Evolutionary conservation across 64 coral and sea anemone genomes (phyloP).

Genomic region (Anthopleura sola): DNA sequence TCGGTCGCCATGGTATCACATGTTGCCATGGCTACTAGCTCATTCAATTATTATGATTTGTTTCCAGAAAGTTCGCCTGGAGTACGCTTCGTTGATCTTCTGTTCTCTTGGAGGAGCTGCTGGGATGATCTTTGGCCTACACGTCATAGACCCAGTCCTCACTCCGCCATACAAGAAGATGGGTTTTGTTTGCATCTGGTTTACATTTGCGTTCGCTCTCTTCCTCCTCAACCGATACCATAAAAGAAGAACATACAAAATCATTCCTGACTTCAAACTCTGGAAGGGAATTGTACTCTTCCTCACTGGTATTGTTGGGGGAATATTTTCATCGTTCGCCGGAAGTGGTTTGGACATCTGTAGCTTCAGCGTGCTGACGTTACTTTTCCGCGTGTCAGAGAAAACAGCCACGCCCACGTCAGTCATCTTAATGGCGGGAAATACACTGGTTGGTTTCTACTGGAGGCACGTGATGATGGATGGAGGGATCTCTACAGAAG

Average conservation of each 20-base stretch:
- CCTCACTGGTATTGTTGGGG: constrained; percentile 54
- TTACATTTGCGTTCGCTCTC: constrained; percentile 73
- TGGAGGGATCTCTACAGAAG: constrained; percentile 21
- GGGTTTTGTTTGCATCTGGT: constrained; percentile 82
- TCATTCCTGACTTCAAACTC: constrained; percentile 61
- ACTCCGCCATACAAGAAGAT: constrained; percentile 84
- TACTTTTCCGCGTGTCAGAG: constrained; percentile 72
- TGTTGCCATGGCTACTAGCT: too few relatives aligned
- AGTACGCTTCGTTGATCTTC: constrained; percentile 72
- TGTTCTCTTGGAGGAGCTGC: constrained; percentile 62
- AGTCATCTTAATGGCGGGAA: constrained; percentile 74
- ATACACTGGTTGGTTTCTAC: constrained; percentile 62
- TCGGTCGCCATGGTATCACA: too few relatives aligned
- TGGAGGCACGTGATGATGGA: constrained; percentile 65
- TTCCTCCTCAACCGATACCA: constrained; percentile 77
- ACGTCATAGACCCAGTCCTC: constrained; percentile 75
- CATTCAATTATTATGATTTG: neutral
- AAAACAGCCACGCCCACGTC: constrained; percentile 74
- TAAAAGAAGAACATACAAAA: constrained; percentile 60
- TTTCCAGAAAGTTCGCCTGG: constrained; percentile 44
- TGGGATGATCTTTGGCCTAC: constrained; percentile 63
- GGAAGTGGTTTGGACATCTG: constrained; percentile 80
- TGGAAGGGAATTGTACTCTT: constrained; percentile 68
- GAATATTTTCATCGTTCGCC: constrained; percentile 68
- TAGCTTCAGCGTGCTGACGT: constrained; percentile 77